Conservation (phyloP, 2,888 invertebrate species). For the Escarpia spicata region DNA sequence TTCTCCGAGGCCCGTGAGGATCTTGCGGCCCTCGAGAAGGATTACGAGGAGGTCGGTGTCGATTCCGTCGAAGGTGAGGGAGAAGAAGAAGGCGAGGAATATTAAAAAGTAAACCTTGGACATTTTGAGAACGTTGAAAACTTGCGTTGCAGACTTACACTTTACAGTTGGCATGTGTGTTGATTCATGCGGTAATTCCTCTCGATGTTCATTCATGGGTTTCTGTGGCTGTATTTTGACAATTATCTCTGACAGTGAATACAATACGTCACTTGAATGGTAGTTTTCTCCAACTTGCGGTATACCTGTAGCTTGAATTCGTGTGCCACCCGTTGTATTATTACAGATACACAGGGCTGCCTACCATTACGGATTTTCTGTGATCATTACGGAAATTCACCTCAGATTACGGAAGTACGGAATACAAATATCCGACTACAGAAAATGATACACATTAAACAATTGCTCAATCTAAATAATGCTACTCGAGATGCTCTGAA, state of each 20-base stretch:
- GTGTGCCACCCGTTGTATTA: too few relatives aligned
- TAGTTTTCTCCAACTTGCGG: background rate
- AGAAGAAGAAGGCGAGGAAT: constrained; percentile 25
- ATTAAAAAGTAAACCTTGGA: background rate
- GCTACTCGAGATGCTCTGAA: too few relatives aligned
- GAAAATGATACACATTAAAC: too few relatives aligned
- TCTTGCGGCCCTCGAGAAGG: constrained; percentile 67
- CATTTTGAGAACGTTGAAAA: constrained; percentile 3
- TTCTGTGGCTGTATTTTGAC: constrained; percentile 13
- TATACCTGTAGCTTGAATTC: too few relatives aligned
- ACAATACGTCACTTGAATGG: constrained; percentile 6
- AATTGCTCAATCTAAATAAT: too few relatives aligned
- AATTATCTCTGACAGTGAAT: background rate
- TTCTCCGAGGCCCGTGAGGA: constrained; percentile 90
- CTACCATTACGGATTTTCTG: too few relatives aligned
- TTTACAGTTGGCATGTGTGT: background rate
- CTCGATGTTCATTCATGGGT: background rate
- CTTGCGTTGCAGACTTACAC: background rate
- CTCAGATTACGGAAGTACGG: too few relatives aligned
- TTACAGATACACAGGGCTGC: too few relatives aligned
- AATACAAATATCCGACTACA: too few relatives aligned
- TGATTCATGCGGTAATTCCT: background rate
- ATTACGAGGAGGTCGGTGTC: constrained; percentile 59
- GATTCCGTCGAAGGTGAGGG: constrained; percentile 45
- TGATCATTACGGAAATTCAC: too few relatives aligned